Percentiles rank a stretch among this genome's conserved stretches.
These are phyloP conservation scores for Phylloscopus whistleri DNA, from an alignment of 2,113 vertebrate genomes.

Conservation along the genomic window DNA sequence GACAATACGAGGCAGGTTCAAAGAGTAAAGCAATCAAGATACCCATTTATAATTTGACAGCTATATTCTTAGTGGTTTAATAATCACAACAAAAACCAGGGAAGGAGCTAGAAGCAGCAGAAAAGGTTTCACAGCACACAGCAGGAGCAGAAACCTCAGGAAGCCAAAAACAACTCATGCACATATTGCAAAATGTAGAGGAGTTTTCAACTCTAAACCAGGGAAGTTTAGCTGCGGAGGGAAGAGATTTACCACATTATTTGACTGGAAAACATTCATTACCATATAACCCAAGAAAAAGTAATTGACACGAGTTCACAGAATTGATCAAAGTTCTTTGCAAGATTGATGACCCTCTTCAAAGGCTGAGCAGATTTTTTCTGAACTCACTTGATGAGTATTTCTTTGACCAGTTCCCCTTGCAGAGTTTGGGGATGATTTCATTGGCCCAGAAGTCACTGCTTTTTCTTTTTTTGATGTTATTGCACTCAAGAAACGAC, in stretches of 20 bases:
- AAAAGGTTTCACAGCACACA: background rate
- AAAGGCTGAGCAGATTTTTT: background rate
- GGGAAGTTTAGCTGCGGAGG: background rate
- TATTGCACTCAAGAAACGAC: background rate
- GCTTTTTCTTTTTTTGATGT: background rate
- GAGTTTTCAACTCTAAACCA: background rate
- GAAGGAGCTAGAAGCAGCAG: background rate
- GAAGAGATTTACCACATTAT: background rate
- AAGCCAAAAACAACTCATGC: background rate
- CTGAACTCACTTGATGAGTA: fast-evolving
- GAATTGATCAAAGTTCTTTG: background rate
- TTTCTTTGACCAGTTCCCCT: background rate
- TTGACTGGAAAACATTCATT: background rate
- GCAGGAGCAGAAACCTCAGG: background rate
- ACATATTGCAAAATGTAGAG: background rate
- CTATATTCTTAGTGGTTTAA: background rate
- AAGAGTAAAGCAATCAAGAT: background rate
- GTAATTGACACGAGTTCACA: background rate
- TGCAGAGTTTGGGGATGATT: background rate
- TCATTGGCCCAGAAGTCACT: background rate
- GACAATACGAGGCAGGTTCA: background rate
- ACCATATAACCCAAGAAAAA: background rate
- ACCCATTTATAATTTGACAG: background rate
- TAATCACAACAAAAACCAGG: background rate
- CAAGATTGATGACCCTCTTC: background rate